Evolutionary conservation across 2,888 invertebrate species (phyloP).

Genomic region (Sesamia inferens): DNA sequence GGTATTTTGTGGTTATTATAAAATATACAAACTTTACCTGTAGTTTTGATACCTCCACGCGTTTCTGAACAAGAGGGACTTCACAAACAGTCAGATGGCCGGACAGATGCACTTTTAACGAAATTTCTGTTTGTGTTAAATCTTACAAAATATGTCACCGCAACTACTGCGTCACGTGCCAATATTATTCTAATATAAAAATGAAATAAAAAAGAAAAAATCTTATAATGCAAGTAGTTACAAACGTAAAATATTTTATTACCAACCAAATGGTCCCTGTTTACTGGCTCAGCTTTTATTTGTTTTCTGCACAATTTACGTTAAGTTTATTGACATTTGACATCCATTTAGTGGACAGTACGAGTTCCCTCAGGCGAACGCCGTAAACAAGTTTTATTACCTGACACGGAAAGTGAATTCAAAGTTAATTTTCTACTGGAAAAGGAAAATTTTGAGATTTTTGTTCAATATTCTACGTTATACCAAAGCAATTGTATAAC

Average conservation of each 20-base stretch:
- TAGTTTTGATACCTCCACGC: no score
- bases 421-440: background rate
- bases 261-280: slow-evolving; percentile 45
- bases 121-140: background rate
- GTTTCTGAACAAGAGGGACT: no score
- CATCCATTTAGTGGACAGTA: slow-evolving; percentile 65
- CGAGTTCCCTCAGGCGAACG: slow-evolving; percentile 48
- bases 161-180: no score
- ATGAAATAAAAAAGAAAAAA: background rate
- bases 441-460: background rate
- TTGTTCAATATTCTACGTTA: background rate
- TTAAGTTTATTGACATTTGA: slow-evolving; percentile 69
- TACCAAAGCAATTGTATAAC: background rate
- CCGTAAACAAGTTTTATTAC: slow-evolving; percentile 16
- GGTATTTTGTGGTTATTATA: no score
- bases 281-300: slow-evolving; percentile 61
- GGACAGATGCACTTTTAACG: no score
- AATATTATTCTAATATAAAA: background rate
- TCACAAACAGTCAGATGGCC: no score
- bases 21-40: no score
- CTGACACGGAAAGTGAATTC: slow-evolving; percentile 66
- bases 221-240: background rate
- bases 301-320: slow-evolving; percentile 59
- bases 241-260: background rate
- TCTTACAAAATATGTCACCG: background rate